Base-by-base conservation (phyloP, 2,888 invertebrate genomes). In the Fissipunctia ypsillon region DNA sequence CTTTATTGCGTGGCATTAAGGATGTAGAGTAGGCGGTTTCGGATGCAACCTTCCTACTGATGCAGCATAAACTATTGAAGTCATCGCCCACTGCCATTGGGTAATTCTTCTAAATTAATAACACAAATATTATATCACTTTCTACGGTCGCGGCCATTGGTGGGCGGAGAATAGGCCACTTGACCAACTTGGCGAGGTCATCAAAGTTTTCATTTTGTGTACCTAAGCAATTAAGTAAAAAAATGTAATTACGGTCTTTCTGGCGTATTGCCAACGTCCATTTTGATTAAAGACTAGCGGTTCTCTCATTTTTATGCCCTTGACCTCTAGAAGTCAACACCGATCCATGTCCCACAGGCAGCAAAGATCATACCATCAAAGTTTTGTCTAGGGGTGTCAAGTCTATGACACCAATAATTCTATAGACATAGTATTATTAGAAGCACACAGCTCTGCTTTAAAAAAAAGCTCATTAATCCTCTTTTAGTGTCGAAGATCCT, bases 131-230 rank as follows among this genome's bases (percentile, higher is more conserved):
- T 81, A 81, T 71, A 74, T 72, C 70, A 81, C 82, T 86, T 81
- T 85, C 84, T 66, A 78, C 41, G n/a, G 12, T 28, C 64, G 68
- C 48, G 73, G 78, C 59, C 76, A 76, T 61, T 65, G 19, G 85
- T 83, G 67, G 85, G 86, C 70, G 76, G 61, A 2, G 45, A 52
- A 54, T 72, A 77, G 60, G 35, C 52, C 48, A 61, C 61, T 84
- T 84, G 78, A 72, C 74, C 78, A 76, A 85, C 56, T 68, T 50
- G 52, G 16, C 83, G 83, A 85, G 85, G 85, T 74, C 76, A 66
- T 38, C 41, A 61, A 70, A 54, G 59, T 63, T 84, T 79, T 70
- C 43, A 73, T 69, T 60, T 48, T 69, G 52, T 70, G 25, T 10
- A n/a, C n/a, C n/a, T n/a, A 19, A 50, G 45, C 59, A 45, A 69